These are phyloP conservation scores for Tangara arthus DNA, from an alignment of 2,797 vertebrate genomes.

Conservation along the genomic window DNA sequence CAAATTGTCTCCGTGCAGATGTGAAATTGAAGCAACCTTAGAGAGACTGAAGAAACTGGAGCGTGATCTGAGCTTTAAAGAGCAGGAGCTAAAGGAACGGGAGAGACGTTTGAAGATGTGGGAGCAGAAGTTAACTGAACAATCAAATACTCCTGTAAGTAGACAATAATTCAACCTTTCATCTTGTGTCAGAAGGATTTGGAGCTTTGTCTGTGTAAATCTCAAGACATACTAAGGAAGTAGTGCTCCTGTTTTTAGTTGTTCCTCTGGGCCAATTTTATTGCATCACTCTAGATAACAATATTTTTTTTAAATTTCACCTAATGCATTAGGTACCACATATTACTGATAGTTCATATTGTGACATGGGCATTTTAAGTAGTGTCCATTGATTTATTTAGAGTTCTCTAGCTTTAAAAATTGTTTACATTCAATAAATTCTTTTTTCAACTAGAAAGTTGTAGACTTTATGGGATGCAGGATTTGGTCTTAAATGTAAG, in stretches of 20 bases:
- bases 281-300: not conserved
- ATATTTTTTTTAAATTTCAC: accelerated
- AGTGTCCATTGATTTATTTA: not conserved
- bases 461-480: not conserved
- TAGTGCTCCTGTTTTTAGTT: not conserved
- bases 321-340: not conserved
- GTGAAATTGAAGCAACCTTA: slow-evolving; percentile 96
- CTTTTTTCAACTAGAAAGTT: not conserved
- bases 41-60: slow-evolving; percentile 97
- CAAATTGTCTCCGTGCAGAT: slow-evolving; percentile 78
- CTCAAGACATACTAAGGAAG: not conserved
- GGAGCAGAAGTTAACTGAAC: slow-evolving; percentile 95
- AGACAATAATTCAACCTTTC: not conserved
- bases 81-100: slow-evolving; percentile 94
- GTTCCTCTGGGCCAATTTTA: not conserved
- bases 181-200: slow-evolving; percentile 9
- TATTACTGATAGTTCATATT: not conserved
- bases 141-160: slow-evolving; percentile 96
- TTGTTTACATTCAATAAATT: not conserved
- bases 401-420: not conserved
- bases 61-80: slow-evolving; percentile 96
- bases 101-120: slow-evolving; percentile 94
- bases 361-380: not conserved
- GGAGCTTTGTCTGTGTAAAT: not conserved
- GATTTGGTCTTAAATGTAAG: not conserved